Base-by-base conservation (phyloP, 1,140 invertebrate species). In the Drosophila willistoni region DNA sequence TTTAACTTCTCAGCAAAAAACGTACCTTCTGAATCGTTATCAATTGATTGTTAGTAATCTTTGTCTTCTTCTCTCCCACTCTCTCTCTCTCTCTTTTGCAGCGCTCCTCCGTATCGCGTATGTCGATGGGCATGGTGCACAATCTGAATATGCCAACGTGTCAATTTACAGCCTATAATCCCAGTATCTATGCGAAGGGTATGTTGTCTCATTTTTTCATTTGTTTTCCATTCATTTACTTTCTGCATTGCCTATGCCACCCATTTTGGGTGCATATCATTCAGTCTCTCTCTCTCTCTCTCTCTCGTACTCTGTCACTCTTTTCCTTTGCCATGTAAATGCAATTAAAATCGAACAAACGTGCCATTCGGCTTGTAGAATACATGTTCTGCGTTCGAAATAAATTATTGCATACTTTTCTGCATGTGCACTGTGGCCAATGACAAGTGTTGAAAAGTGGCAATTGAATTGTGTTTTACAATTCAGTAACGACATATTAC, bases 71-170 rank as follows among this genome's bases (percentile, higher is more conserved):
- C 13, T 59, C n/a, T 64, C 13, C 47, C n/a, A 22, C 12, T 29
- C 7, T 7, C 14, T 14, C 17, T 60, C 39, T 65, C n/a, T 60
- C 12, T 33, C 12, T 19, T 42, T 73, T 69, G 1, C 64, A 92
- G 90, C 84, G 91, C 55, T 34, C 91, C 42, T 92, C 91, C 14
- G 80, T 92, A 22, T 92, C 91, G 19, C 82, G 91, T 19, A 92
- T 92, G 91, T 92, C 91, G 68, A 92, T 92, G 91, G 91, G 91
- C 14, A 85, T 91, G 80, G 82, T 90, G 29, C 82, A 91, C 62
- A 78, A 91, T 64, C 73, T 92, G 59, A 91, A 92, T 81, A 91
- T 91, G 86, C 89, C 90, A 81, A 77, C 91, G 76, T 91, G 83
- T 92, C 89, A 92, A 83, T 92, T 91, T 79, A 73, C 87, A 56